Percentiles rank a stretch among this genome's conserved stretches.
Conservation (phyloP, 2,888 invertebrate genomes). For the Tortricodes alternella region DNA sequence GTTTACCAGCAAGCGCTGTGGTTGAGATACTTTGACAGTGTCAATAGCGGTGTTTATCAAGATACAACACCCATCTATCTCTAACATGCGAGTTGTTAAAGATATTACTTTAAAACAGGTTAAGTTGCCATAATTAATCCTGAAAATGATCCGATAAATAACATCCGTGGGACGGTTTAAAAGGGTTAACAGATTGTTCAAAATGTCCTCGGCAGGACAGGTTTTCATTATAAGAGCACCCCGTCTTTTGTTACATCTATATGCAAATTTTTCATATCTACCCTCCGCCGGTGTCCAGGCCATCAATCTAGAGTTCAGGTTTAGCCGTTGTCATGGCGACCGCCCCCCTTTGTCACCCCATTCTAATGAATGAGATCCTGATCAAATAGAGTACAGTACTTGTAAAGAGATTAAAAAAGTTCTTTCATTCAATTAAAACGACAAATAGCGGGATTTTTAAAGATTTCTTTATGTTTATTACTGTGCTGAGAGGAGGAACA, state of each 20-base stretch:
- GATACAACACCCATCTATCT: no score
- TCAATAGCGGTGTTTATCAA: background rate
- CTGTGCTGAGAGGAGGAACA: background rate
- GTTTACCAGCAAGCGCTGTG: no score
- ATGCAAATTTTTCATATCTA: slow-evolving; percentile 69
- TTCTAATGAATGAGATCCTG: slow-evolving; percentile 24
- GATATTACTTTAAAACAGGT: background rate
- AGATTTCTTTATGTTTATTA: background rate
- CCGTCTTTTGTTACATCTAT: slow-evolving; percentile 57
- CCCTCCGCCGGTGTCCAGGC: slow-evolving; percentile 36
- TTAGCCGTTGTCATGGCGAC: slow-evolving; percentile 53
- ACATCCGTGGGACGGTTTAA: slow-evolving; percentile 15
- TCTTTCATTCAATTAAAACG: slow-evolving; percentile 11
- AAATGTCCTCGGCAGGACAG: slow-evolving; percentile 37
- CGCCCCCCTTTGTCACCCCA: slow-evolving; percentile 41
- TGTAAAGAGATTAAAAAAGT: slow-evolving; percentile 26
- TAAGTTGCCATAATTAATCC: slow-evolving; percentile 9
- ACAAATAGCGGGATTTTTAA: background rate
- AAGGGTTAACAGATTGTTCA: slow-evolving; percentile 28
- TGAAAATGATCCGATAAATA: slow-evolving; percentile 15
- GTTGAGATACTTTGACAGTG: background rate
- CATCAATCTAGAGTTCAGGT: slow-evolving; percentile 52
- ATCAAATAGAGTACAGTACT: slow-evolving; percentile 17
- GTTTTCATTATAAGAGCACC: slow-evolving; percentile 49
- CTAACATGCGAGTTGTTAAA: no score